Conservation (phyloP, 2,797 vertebrate genomes). For the Perodicticus potto region DNA sequence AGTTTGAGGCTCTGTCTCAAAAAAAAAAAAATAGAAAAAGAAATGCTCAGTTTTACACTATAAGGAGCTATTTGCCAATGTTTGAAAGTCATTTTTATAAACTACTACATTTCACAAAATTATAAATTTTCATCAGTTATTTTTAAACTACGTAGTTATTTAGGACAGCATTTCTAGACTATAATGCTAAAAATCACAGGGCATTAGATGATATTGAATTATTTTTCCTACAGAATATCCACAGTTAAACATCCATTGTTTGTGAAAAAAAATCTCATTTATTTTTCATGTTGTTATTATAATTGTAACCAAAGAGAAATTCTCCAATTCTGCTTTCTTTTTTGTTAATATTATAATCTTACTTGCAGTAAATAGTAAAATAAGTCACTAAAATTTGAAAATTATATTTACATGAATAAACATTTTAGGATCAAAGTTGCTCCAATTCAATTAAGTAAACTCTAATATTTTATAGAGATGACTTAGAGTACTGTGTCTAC, state of each 20-base stretch:
- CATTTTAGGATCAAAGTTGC: neutral
- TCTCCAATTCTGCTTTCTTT: neutral
- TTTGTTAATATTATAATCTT: neutral
- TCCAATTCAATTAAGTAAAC: neutral
- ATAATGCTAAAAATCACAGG: neutral
- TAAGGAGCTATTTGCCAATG: slow-evolving; percentile 27
- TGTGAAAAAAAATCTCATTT: neutral
- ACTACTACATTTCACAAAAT: slow-evolving; percentile 8
- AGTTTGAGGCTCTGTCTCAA: too few species aligned
- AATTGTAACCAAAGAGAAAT: slow-evolving; percentile 1
- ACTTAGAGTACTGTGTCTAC: neutral
- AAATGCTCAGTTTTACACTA: too few species aligned
- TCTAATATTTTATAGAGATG: neutral
- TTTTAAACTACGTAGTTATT: slow-evolving; percentile 49
- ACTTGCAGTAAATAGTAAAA: neutral
- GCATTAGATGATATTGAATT: neutral
- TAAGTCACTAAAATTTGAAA: neutral
- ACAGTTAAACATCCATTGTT: slow-evolving; percentile 4
- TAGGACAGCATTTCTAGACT: neutral
- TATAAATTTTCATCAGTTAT: slow-evolving; percentile 32
- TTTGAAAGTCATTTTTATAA: slow-evolving; percentile 45
- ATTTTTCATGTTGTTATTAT: neutral
- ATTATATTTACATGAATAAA: neutral
- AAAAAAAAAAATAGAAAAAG: too few species aligned
- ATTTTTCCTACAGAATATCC: neutral